Percentiles rank a stretch among this genome's conserved stretches.
phyloP scores from a whole-genome alignment of 2,888 invertebrate genomes.

The Pammene fasciana region DNA sequence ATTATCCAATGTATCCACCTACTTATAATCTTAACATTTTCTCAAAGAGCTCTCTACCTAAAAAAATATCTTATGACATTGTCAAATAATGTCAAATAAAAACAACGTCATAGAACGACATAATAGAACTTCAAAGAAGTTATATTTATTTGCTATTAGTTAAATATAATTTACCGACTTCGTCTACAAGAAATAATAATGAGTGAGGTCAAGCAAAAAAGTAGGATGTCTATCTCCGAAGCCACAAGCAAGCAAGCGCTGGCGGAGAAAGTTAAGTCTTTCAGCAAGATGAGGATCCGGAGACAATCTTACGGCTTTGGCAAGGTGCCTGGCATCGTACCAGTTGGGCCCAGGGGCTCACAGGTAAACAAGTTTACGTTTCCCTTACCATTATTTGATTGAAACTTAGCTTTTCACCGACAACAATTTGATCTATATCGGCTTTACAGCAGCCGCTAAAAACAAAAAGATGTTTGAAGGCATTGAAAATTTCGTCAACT shows the following conservation, averaged over 20 bases:
- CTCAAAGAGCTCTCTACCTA: too few species aligned
- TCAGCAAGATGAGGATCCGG: conserved; percentile 15
- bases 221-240: background rate
- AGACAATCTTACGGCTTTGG: conserved; percentile 16
- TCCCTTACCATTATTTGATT: background rate
- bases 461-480: too few species aligned
- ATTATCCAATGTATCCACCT: too few species aligned
- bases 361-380: conserved; percentile 4
- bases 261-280: background rate
- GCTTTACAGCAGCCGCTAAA: too few species aligned
- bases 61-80: conserved; percentile 1
- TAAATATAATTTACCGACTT: too few species aligned
- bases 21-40: too few species aligned
- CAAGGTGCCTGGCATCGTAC: conserved; percentile 6
- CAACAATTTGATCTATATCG: too few species aligned
- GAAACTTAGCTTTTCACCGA: too few species aligned
- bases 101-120: too few species aligned
- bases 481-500: too few species aligned
- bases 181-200: background rate
- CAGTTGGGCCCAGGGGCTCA: conserved; percentile 13
- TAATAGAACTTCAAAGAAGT: background rate
- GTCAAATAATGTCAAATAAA: conserved; percentile 6
- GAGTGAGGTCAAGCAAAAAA: background rate
- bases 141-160: too few species aligned
- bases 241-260: background rate